Evolutionary conservation across 30 jellyfish, hydroid and myxozoan species (phyloP).

Genomic region (Aurelia aurita complex sp. Pacific): DNA sequence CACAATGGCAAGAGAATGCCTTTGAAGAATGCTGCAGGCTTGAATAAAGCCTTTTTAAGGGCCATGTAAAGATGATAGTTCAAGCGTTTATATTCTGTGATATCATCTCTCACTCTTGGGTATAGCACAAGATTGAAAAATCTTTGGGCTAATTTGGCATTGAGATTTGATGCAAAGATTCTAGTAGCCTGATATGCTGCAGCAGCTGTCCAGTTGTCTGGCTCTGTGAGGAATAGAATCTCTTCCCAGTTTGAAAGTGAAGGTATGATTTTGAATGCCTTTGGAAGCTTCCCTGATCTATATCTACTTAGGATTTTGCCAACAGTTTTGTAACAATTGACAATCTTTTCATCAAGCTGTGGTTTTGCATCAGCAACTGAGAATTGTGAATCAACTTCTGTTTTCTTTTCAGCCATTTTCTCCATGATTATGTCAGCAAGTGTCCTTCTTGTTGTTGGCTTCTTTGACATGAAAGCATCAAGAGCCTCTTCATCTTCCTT

Average conservation of each 20-base stretch:
- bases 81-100: slow-evolving; percentile 84
- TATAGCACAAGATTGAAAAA: slow-evolving; percentile 75
- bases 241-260: slow-evolving; percentile 93
- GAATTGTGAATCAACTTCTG: slow-evolving; percentile 84
- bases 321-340: slow-evolving; percentile 76
- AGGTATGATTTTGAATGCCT: slow-evolving; percentile 95
- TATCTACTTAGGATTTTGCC: slow-evolving; percentile 90
- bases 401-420: slow-evolving; percentile 86
- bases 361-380: slow-evolving; percentile 64
- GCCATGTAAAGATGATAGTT: slow-evolving; percentile 97
- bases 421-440: slow-evolving; percentile 94
- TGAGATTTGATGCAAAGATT: slow-evolving; percentile 80
- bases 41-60: slow-evolving; percentile 78
- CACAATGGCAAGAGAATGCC: slow-evolving; percentile 95
- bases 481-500: slow-evolving; percentile 90
- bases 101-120: slow-evolving; percentile 98
- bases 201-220: slow-evolving; percentile 98
- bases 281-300: slow-evolving; percentile 94
- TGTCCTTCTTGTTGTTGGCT: slow-evolving; percentile 77
- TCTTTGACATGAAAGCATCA: slow-evolving; percentile 76
- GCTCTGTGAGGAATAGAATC: slow-evolving; percentile 79
- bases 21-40: slow-evolving; percentile 97
- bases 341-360: slow-evolving; percentile 49
- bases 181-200: slow-evolving; percentile 96
- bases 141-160: slow-evolving; percentile 93